Conservation (phyloP, 1,140 invertebrate species). For the Lethocerus indicus region DNA sequence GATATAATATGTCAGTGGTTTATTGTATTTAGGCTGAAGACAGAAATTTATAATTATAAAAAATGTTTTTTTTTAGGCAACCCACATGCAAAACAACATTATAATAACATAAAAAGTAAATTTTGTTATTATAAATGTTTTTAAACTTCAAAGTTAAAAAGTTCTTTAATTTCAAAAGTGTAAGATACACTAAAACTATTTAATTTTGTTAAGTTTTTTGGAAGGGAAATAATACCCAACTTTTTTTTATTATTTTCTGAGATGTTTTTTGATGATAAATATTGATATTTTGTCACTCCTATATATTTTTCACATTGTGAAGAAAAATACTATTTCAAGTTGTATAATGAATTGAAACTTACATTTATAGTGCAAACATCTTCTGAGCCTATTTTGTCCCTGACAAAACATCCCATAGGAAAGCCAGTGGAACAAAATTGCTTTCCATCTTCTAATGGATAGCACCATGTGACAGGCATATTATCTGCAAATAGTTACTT, state of each 20-base stretch:
- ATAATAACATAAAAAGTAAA: too few species aligned
- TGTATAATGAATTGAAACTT: conserved; percentile 15
- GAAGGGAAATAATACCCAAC: too few species aligned
- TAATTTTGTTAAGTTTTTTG: neutral
- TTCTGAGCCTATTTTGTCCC: conserved; percentile 33
- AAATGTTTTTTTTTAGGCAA: neutral
- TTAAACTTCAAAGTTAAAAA: too few species aligned
- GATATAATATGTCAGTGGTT: conserved; percentile 59
- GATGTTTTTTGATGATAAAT: too few species aligned
- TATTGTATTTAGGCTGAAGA: conserved; percentile 13
- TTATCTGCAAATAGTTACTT: conserved; percentile 49
- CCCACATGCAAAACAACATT: neutral
- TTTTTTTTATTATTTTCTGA: too few species aligned
- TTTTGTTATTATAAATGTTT: too few species aligned
- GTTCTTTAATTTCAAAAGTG: too few species aligned
- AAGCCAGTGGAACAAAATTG: conserved; percentile 88
- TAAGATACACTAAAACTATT: too few species aligned
- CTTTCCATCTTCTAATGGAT: conserved; percentile 52
- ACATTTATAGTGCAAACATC: conserved; percentile 44
- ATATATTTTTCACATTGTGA: too few species aligned
- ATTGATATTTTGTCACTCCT: too few species aligned
- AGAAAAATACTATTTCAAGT: too few species aligned
- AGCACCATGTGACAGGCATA: conserved; percentile 96
- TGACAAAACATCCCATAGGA: conserved; percentile 90
- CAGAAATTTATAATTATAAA: too few species aligned